Evolutionary conservation across 2,113 vertebrate species (phyloP), one percentile per base, ranked within the genome.

Genomic region (Ciconia stormi): DNA sequence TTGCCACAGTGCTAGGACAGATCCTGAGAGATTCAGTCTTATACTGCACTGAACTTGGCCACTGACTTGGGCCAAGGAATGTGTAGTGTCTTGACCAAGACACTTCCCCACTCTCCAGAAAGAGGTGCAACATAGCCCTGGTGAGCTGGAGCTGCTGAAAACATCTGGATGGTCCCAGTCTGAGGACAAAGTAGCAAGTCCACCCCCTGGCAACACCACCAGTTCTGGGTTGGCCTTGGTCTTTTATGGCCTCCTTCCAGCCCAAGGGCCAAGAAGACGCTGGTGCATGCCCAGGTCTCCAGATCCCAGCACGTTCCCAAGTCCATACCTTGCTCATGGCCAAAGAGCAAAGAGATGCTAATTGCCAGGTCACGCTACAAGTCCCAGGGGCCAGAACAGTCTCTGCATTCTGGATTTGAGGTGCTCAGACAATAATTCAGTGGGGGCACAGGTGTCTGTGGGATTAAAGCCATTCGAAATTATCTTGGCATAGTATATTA

Each of bases 231-330:
- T 89, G 63, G 14, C 21, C 42, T 58, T 46, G 29, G 29, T 25
- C 30, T 44, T 69, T 49, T 27, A 30, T 15, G 38, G 38, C 8
- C 6, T 22, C 22, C 8, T 58, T 79, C 13, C 44, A 82, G 4
- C 17, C 13, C 40, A 55, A 38, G 27, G 34, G 34, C 18, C 82
- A 44, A n/a, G 0, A 0, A 49, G 26, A 66, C 0, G 1, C 38
- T 78, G 59, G n/a, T 67, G 11, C 22, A 12, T 29, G 38, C 32
- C 40, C 50, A 79, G 46, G 12, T 65, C 62, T 73, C 73, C 73
- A 49, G 50, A 79, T 58, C 36, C 74, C 82, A 72, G 21, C 1
- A 0, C 16, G 17, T 73, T 83, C 72, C 49, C 13, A 56, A 12
- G 49, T 56, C 49, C 3, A 2, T 21, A 50, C 17, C 23, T 76